Percentiles rank a stretch among this genome's conserved stretches.
These are phyloP conservation scores for Diachrysia chrysitis DNA, from an alignment of 2,888 invertebrate species.

Conservation along the genomic window DNA sequence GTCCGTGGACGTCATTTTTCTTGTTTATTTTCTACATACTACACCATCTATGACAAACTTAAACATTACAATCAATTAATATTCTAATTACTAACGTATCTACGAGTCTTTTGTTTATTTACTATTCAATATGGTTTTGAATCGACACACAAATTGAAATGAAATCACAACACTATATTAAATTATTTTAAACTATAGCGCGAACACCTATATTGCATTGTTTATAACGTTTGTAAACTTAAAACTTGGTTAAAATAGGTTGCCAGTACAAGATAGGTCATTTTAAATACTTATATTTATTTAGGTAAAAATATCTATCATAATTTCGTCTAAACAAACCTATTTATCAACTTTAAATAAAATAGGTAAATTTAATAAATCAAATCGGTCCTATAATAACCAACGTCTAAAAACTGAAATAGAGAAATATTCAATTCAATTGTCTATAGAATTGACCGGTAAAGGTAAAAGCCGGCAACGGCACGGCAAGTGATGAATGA, in stretches of 20 bases:
- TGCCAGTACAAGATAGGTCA: slow-evolving; percentile 10
- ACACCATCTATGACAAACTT: slow-evolving; percentile 48
- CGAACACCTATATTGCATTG: too few species aligned
- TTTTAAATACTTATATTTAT: slow-evolving; percentile 9
- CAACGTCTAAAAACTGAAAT: background rate
- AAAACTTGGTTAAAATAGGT: too few species aligned
- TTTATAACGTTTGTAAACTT: too few species aligned
- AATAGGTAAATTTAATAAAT: background rate
- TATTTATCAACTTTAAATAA: background rate
- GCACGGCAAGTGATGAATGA: background rate
- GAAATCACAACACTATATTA: background rate
- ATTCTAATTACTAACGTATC: background rate
- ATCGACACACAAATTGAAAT: background rate
- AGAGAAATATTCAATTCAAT: too few species aligned
- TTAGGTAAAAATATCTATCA: background rate
- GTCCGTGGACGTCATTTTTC: slow-evolving; percentile 89
- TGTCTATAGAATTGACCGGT: too few species aligned
- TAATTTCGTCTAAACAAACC: background rate
- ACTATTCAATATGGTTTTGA: background rate
- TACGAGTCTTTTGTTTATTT: background rate
- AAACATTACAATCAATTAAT: slow-evolving; percentile 7
- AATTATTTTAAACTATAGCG: background rate
- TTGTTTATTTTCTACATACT: slow-evolving; percentile 49
- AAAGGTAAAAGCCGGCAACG: too few species aligned
- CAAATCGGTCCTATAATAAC: background rate